Percentiles rank a stretch among this genome's conserved stretches.
Evolutionary conservation across 2,113 vertebrate genomes (phyloP).

Genomic region (Motacilla tschutschensis): DNA sequence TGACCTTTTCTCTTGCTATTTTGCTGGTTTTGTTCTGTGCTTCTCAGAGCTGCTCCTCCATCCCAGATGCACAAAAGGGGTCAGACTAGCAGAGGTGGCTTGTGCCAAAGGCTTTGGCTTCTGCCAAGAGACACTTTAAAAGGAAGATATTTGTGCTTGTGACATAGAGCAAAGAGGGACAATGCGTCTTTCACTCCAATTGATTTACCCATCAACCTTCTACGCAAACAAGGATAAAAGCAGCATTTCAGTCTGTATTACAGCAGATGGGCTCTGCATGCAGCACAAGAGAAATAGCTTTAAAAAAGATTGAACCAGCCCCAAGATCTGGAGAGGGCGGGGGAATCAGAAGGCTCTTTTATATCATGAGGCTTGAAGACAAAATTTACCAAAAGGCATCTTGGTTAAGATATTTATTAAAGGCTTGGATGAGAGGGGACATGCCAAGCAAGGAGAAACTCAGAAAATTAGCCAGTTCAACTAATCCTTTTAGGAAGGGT

Average conservation of each 20-base stretch:
- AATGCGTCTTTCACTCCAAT: slow-evolving; percentile 33
- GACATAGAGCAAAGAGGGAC: slow-evolving; percentile 43
- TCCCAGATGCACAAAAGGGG: slow-evolving; percentile 48
- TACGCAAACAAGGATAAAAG: slow-evolving; percentile 46
- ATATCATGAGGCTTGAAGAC: not conserved
- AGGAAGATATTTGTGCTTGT: slow-evolving; percentile 46
- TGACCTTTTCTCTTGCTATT: slow-evolving; percentile 58
- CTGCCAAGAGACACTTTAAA: slow-evolving; percentile 45
- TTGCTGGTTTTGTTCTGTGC: slow-evolving; percentile 48
- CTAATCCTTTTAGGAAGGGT: not conserved
- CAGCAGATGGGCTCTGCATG: slow-evolving; percentile 57
- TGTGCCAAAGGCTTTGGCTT: slow-evolving; percentile 44
- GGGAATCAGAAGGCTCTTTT: slow-evolving; percentile 18
- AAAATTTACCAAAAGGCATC: slow-evolving; percentile 16
- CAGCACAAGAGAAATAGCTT: slow-evolving; percentile 42
- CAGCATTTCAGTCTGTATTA: slow-evolving; percentile 48
- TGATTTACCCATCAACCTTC: slow-evolving; percentile 49
- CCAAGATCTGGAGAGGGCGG: slow-evolving; percentile 28
- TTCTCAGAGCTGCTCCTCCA: slow-evolving; percentile 44
- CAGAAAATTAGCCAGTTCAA: slow-evolving; percentile 8
- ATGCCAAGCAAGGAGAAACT: not conserved
- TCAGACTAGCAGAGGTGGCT: slow-evolving; percentile 55
- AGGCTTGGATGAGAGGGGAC: not conserved
- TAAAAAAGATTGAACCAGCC: slow-evolving; percentile 43
- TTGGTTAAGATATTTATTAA: slow-evolving; percentile 18